phyloP scores from a whole-genome alignment of 2,113 vertebrate genomes.

The Camarhynchus parvulus region DNA sequence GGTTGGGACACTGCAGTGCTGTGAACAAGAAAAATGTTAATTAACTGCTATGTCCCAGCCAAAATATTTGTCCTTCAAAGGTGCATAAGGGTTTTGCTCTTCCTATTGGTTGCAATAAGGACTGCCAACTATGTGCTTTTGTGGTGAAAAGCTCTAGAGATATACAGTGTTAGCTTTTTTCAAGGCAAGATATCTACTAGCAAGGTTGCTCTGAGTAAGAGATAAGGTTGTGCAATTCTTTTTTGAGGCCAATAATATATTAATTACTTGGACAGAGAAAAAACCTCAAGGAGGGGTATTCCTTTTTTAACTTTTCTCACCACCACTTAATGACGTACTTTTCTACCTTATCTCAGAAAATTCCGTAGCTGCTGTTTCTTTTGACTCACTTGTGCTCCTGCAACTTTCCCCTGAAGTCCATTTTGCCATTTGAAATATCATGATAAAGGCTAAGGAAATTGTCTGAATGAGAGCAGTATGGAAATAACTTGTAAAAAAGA shows the following conservation, averaged over 20 bases:
- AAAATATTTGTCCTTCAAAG: constrained; percentile 33
- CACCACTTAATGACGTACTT: not conserved
- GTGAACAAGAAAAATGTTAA: constrained; percentile 40
- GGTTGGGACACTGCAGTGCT: not conserved
- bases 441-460: not conserved
- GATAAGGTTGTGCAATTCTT: not conserved
- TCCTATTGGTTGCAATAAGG: not conserved
- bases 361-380: not conserved
- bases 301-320: not conserved
- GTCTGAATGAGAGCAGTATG: not conserved
- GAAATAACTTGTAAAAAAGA: not conserved
- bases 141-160: not conserved
- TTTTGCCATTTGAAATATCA: not conserved
- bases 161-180: not conserved
- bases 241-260: not conserved
- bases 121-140: constrained; percentile 1
- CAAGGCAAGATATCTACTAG: not conserved
- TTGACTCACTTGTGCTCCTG: not conserved
- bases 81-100: not conserved
- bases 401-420: not conserved
- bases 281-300: not conserved
- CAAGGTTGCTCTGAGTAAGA: not conserved
- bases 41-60: constrained; percentile 8
- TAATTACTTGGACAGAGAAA: constrained; percentile 2
- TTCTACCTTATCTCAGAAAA: not conserved